Conservation (phyloP, 2,797 vertebrate genomes). For the Xenopus petersii region DNA sequence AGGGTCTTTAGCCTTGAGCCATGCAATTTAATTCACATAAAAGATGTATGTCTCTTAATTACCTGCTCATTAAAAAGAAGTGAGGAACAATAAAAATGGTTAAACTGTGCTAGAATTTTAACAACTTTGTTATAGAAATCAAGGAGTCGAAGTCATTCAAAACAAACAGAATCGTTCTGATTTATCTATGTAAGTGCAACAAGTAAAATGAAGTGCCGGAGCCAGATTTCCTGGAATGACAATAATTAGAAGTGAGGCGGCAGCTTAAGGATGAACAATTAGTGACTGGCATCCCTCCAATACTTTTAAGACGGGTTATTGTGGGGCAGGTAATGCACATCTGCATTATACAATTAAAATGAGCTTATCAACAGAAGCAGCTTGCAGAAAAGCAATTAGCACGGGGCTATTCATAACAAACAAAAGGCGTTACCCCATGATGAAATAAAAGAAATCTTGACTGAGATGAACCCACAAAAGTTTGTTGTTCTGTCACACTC, state of each 20-base stretch:
- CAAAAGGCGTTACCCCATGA: slow-evolving; percentile 36
- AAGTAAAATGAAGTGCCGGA: slow-evolving; percentile 47
- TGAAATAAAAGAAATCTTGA: slow-evolving; percentile 1
- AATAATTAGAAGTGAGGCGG: slow-evolving; percentile 61
- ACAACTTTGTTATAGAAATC: too few species aligned
- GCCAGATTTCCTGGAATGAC: slow-evolving; percentile 57
- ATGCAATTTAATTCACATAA: too few species aligned
- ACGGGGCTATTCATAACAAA: slow-evolving; percentile 50
- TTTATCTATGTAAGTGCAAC: slow-evolving; percentile 20
- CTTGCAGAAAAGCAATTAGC: slow-evolving; percentile 53
- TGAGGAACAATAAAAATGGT: too few species aligned
- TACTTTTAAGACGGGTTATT: slow-evolving; percentile 57
- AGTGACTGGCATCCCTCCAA: slow-evolving; percentile 58
- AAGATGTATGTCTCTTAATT: too few species aligned
- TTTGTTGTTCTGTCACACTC: background rate
- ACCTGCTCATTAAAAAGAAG: too few species aligned
- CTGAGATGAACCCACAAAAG: slow-evolving; percentile 4
- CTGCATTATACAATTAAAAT: slow-evolving; percentile 58
- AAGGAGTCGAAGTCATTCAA: slow-evolving; percentile 44
- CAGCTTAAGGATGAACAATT: slow-evolving; percentile 61
- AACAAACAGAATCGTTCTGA: slow-evolving; percentile 21
- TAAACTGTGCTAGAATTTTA: too few species aligned
- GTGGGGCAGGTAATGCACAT: slow-evolving; percentile 51
- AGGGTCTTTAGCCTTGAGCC: too few species aligned
- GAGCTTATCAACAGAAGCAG: slow-evolving; percentile 62